Evolutionary conservation across 2,797 vertebrate genomes (phyloP).

Genomic region (Emydoidea blandingii): DNA sequence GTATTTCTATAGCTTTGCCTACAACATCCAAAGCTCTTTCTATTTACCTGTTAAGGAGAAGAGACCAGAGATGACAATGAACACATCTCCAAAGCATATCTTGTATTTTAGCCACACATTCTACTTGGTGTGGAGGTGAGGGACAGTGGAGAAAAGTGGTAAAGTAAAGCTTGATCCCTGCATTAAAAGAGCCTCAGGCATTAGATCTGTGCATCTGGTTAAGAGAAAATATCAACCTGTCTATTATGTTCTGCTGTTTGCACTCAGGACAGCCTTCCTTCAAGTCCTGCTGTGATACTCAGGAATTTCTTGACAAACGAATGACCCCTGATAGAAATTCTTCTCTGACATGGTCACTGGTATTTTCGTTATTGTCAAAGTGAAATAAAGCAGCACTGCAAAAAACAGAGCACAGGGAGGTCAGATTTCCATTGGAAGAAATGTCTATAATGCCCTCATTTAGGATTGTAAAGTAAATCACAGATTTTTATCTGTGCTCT

Average conservation of each 20-base stretch:
- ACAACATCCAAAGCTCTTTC: accelerated
- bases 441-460: neutral
- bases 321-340: neutral
- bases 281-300: neutral
- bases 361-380: conserved; percentile 22
- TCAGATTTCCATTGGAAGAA: neutral
- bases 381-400: neutral
- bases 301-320: neutral
- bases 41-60: neutral
- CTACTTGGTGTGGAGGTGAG: neutral
- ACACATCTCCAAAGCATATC: neutral
- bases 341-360: neutral
- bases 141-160: neutral
- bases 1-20: neutral
- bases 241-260: conserved; percentile 5
- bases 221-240: conserved; percentile 21
- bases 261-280: conserved; percentile 7
- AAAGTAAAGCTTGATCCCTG: conserved; percentile 31
- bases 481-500: accelerated
- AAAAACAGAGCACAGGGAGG: neutral
- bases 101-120: neutral
- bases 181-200: neutral
- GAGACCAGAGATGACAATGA: neutral
- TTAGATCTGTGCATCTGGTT: neutral
- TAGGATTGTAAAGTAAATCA: neutral